A percentile compares a stretch with the other conserved stretches of the same genome.
These are phyloP conservation scores for Buphagus erythrorhynchus DNA, from an alignment of 2,797 vertebrate genomes.

Conservation along the genomic window DNA sequence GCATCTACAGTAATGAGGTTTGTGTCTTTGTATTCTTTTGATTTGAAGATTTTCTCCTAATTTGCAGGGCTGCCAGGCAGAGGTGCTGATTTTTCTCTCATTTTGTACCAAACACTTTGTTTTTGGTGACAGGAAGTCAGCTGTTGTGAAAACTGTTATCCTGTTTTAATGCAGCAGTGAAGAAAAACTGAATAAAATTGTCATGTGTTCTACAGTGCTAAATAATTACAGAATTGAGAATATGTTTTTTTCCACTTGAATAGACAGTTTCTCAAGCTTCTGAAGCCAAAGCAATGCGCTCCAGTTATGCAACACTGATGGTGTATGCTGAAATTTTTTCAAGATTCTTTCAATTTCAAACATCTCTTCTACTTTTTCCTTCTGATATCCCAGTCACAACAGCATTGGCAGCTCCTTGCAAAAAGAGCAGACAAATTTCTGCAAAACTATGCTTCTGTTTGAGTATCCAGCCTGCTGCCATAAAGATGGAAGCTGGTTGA, in stretches of 20 bases:
- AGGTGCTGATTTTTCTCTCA: background rate
- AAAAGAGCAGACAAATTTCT: background rate
- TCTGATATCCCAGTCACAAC: background rate
- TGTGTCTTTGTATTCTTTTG: background rate
- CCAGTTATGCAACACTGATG: background rate
- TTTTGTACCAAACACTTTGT: background rate
- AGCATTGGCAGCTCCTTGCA: background rate
- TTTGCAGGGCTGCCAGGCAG: background rate
- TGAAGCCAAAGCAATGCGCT: background rate
- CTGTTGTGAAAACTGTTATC: slow-evolving; percentile 28
- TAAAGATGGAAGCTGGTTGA: background rate
- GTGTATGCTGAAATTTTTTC: background rate
- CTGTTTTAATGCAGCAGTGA: background rate
- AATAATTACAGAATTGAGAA: slow-evolving; percentile 18
- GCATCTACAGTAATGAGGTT: background rate
- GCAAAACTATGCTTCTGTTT: background rate
- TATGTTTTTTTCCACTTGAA: background rate
- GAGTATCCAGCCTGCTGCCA: background rate
- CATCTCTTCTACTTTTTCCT: background rate
- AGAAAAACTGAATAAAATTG: slow-evolving; percentile 8
- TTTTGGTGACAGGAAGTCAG: slow-evolving; percentile 12
- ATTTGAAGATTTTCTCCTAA: background rate
- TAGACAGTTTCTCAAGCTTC: background rate
- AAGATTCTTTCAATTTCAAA: background rate
- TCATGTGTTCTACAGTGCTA: background rate